phyloP scores from a whole-genome alignment of 2,888 invertebrate genomes.

The Drosophila falleni region DNA sequence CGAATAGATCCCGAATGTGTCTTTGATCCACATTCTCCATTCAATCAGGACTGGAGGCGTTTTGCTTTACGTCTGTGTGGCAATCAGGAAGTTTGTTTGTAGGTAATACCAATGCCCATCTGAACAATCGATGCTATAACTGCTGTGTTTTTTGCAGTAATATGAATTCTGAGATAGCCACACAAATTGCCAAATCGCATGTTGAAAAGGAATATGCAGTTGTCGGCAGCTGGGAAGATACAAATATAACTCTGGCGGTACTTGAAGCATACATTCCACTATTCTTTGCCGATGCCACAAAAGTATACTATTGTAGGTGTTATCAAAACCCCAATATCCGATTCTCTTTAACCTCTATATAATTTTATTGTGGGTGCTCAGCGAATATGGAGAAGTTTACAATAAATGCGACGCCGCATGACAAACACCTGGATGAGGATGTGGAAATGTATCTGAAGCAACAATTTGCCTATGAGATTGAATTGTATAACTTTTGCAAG shows the following conservation, averaged over 20 bases:
- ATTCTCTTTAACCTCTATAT: background rate
- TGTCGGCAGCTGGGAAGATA: constrained; percentile 93
- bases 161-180: constrained; percentile 89
- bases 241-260: constrained; percentile 92
- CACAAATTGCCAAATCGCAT: constrained; percentile 92
- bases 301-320: constrained; percentile 88
- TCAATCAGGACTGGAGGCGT: constrained; percentile 92
- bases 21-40: constrained; percentile 91
- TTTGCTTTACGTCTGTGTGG: constrained; percentile 95
- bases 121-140: background rate
- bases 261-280: constrained; percentile 92
- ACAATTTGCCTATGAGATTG: constrained; percentile 93
- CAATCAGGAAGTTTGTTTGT: constrained; percentile 92
- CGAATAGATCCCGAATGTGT: constrained; percentile 56
- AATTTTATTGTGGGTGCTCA: constrained; percentile 17
- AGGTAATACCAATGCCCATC: constrained; percentile 82
- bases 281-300: constrained; percentile 91
- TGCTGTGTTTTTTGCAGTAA: constrained; percentile 87
- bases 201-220: constrained; percentile 94
- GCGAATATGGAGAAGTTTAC: constrained; percentile 50
- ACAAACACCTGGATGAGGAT: constrained; percentile 84
- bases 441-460: constrained; percentile 92
- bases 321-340: background rate
- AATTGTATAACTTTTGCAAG: constrained; percentile 81
- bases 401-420: constrained; percentile 69